Base-by-base conservation (phyloP, 2,888 invertebrate genomes). In the Lepidocyrtinus sp. region DNA sequence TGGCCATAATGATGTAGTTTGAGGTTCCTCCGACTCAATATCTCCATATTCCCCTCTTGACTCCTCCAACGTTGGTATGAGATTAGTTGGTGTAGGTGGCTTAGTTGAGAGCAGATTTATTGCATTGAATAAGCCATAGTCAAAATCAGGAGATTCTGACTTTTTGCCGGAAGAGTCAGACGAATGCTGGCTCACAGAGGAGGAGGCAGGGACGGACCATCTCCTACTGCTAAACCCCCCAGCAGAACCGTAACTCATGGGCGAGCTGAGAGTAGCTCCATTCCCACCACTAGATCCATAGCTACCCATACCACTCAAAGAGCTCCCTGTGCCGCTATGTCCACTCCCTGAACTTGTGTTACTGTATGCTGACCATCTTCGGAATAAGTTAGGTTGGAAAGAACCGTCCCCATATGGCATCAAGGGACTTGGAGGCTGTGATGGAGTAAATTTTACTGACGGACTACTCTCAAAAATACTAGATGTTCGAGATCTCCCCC, bases 361-460 rank as follows among this genome's bases (percentile, higher is more conserved):
- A 36, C 85, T 86, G 63, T 85, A 85, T 15, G 85, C 84, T 63
- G 86, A 86, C 86, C 86, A 86, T 21, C 86, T 64, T 50, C 86
- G 82, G 61, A 86, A 86, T 26, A 86, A 76, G 64, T 85, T 85
- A 22, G 86, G 86, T 27, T 78, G 78, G 61, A 85, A 85, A 0
- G 72, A 64, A 17, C 84, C 78, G 3, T 85, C 86, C 3, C 85
- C 85, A 73, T 85, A 85, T 2, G 85, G 85, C 75, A 84, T 81
- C n/a, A 84, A 27, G 2, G 84, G 86, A 19, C 83, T 85, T 17
- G 83, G 85, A 0, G 86, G 85, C 59, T 85, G 86, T 21, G 86
- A 86, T 1, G 86, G 86, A n/a, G 86, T 86, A 36, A 86, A 86
- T 45, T 86, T 85, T 2, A 86, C 85, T 24, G 85, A 85, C 27